phyloP scores from a whole-genome alignment of 35 echinoderm and acorn worm species.

The Lytechinus pictus region DNA sequence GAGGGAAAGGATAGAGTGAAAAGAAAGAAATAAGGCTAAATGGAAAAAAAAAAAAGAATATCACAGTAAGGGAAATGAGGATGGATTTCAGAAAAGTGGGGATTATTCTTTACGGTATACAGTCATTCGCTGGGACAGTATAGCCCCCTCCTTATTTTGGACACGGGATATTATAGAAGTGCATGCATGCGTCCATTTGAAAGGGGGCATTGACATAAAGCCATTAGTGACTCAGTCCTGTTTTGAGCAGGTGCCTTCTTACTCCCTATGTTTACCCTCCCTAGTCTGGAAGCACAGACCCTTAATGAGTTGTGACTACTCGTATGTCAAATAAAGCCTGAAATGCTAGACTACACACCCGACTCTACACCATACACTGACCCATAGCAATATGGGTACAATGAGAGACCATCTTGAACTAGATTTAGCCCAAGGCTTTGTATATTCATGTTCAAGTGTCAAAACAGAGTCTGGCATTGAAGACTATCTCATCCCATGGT shows the following conservation, averaged over 20 bases:
- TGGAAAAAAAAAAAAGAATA: too few species aligned
- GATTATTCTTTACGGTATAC: not conserved
- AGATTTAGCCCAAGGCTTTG: too few species aligned
- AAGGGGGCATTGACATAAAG: constrained; percentile 8
- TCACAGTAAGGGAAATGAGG: too few species aligned
- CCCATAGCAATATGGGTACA: too few species aligned
- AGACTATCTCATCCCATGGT: not conserved
- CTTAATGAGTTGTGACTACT: too few species aligned
- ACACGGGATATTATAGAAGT: not conserved
- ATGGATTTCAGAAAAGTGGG: not conserved
- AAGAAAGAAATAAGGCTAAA: not conserved
- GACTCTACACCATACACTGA: too few species aligned
- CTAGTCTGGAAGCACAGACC: too few species aligned
- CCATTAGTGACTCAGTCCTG: not conserved
- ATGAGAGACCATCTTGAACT: too few species aligned
- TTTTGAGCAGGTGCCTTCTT: not conserved
- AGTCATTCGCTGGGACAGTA: not conserved
- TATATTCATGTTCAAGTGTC: too few species aligned
- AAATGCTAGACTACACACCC: too few species aligned
- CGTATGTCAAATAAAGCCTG: too few species aligned
- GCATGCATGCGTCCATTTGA: not conserved
- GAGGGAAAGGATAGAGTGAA: not conserved
- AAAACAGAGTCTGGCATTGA: too few species aligned
- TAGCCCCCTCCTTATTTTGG: not conserved
- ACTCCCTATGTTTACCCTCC: not conserved